Evolutionary conservation across 1,140 invertebrate species (phyloP).

Genomic region (Lethocerus indicus): DNA sequence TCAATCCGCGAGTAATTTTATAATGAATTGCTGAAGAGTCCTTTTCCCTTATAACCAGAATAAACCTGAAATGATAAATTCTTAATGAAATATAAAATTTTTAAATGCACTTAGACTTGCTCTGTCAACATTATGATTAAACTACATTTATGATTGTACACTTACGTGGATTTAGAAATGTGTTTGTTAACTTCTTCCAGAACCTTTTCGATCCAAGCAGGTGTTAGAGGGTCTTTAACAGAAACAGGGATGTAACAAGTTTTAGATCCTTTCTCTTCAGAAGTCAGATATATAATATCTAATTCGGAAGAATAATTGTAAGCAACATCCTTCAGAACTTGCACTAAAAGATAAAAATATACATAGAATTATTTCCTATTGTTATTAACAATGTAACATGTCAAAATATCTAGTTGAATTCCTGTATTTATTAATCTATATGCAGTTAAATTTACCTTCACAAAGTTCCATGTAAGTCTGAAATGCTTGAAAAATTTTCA

Average conservation of each 20-base stretch:
- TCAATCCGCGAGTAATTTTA: conserved; percentile 22
- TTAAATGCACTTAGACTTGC: neutral
- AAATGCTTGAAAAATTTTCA: conserved; percentile 23
- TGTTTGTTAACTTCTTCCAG: conserved; percentile 3
- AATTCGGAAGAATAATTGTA: conserved; percentile 12
- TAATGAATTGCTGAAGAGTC: conserved; percentile 26
- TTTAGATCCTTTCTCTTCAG: neutral
- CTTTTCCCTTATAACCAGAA: conserved; percentile 25
- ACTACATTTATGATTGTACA: neutral
- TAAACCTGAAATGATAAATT: conserved; percentile 22
- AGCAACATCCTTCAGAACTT: conserved; percentile 10
- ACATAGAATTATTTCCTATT: neutral
- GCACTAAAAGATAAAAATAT: conserved; percentile 9
- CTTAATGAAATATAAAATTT: neutral
- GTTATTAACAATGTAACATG: neutral
- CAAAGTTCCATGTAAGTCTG: conserved; percentile 18
- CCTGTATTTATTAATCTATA: conserved; percentile 2
- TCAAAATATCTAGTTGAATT: neutral
- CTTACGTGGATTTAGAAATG: neutral
- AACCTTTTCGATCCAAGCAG: conserved; percentile 7
- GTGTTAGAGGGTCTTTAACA: conserved; percentile 7
- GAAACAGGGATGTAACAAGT: conserved; percentile 15
- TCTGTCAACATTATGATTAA: neutral
- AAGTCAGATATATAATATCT: conserved; percentile 15
- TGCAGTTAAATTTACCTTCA: conserved; percentile 14